phyloP scores from a whole-genome alignment of 1,140 invertebrate genomes.

The Nasonia giraulti region DNA sequence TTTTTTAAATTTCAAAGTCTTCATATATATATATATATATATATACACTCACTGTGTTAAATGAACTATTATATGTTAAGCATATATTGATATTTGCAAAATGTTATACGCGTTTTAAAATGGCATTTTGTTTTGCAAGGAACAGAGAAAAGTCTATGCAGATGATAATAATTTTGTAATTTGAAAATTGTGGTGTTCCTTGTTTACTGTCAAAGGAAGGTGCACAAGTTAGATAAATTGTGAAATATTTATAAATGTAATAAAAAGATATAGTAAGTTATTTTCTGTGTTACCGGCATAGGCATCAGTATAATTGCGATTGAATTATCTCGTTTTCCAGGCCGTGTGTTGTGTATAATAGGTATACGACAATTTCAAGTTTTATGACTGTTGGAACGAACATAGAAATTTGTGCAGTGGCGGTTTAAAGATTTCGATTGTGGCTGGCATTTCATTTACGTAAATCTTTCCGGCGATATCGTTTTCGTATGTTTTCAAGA shows the following conservation, averaged over 20 bases:
- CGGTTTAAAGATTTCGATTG: too few relatives aligned
- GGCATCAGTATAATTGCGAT: too few relatives aligned
- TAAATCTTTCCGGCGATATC: neutral
- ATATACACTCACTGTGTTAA: conserved; percentile 3
- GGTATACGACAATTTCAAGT: neutral
- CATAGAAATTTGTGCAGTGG: neutral
- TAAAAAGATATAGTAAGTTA: neutral
- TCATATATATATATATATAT: neutral
- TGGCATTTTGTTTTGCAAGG: neutral
- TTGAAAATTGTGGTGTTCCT: neutral
- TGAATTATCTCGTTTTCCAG: too few relatives aligned
- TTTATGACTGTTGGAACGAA: neutral
- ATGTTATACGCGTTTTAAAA: neutral
- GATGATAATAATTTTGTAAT: conserved; percentile 18
- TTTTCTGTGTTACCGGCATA: too few relatives aligned
- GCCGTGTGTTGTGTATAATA: too few relatives aligned
- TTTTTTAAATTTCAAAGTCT: neutral
- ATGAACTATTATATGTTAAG: conserved; percentile 17
- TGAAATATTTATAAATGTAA: neutral
- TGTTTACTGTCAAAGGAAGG: neutral
- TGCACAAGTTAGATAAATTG: conserved; percentile 6
- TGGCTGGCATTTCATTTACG: neutral
- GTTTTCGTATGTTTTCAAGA: neutral
- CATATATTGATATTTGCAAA: neutral
- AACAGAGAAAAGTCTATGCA: neutral